These are phyloP conservation scores for Ceyx melanurus DNA, from an alignment of 2,113 vertebrate genomes.

Conservation along the genomic window DNA sequence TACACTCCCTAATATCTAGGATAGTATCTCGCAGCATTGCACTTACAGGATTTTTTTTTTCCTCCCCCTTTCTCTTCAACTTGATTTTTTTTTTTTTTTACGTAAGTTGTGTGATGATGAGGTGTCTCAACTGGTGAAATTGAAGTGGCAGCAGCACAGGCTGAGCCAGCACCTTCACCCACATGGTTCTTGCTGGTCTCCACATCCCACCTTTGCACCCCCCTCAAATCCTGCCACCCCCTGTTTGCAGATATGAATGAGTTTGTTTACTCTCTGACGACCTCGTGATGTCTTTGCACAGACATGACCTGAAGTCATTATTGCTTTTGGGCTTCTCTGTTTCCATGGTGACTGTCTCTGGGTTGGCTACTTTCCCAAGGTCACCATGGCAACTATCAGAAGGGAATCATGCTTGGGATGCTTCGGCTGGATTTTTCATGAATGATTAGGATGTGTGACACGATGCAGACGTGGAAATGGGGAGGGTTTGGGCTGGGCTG, in stretches of 20 bases:
- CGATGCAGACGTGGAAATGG: conserved; percentile 71
- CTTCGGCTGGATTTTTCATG: conserved; percentile 81
- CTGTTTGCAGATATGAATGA: conserved; percentile 42
- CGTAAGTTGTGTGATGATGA: conserved; percentile 20
- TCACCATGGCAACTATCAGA: conserved; percentile 83
- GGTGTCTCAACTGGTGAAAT: neutral
- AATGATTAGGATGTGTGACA: conserved; percentile 84
- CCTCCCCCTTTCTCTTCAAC: neutral
- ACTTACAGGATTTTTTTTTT: neutral
- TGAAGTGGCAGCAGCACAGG: neutral
- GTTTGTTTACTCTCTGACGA: conserved; percentile 65
- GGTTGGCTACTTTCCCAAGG: conserved; percentile 82
- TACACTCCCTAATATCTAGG: conserved; percentile 27
- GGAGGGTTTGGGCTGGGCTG: conserved; percentile 55
- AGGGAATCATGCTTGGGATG: conserved; percentile 82
- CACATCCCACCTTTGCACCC: neutral
- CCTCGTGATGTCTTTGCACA: conserved; percentile 64
- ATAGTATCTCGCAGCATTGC: conserved; percentile 19
- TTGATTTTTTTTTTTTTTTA: conserved; percentile 1
- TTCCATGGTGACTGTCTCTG: conserved; percentile 77
- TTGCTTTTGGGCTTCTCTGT: conserved; percentile 80
- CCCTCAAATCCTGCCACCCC: neutral
- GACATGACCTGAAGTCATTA: conserved; percentile 74
- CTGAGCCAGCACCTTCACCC: conserved; percentile 35
- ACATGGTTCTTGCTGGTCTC: neutral